Evolutionary conservation across 2,797 vertebrate species (phyloP), one percentile per base, ranked within the genome.

Genomic region (Gallinago nigripennis): DNA sequence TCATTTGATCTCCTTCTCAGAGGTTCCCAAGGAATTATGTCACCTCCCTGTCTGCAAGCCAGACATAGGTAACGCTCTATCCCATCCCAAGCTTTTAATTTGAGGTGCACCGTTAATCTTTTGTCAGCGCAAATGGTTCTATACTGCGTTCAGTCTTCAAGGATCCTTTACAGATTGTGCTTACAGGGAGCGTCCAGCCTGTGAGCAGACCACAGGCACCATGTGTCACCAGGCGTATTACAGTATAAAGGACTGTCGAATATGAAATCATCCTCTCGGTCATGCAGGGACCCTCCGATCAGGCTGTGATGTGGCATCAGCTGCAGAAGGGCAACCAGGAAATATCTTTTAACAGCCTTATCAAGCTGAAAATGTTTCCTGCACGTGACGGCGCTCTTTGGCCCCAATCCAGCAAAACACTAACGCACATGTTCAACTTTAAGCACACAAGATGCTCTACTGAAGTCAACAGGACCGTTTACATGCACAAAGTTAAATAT

Each of bases 401-500:
- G 94, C 92, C 90, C 56, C 30, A 60, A 16, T 76, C 94, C 96
- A 96, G 65, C 57, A 90, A 92, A 95, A 95, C 70, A 82, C 85
- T 92, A 91, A 94, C 70, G 91, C 95, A 83, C 89, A 92, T 88
- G 91, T 88, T 96, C 85, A 60, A 45, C 92, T 97, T 93, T 73
- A 80, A 84, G 86, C 92, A 90, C 86, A 83, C 91, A 90, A 95
- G 94, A 93, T 95, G 77, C 86, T 91, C 81, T 79, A 1, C 66
- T 85, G 83, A 94, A 96, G 80, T 93, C 91, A 96, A 95, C 92
- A 94, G 75, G 78, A 88, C 83, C 77, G 35, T 92, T 96, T 94
- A 86, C 86, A 96, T 93, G 82, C 53, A 85, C 81, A 12, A 73
- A 96, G 95, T 95, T 96, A 96, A 96, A 95, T 92, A 92, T 77